Evolutionary conservation across 2,797 vertebrate species (phyloP).

Genomic region (Galago senegalensis): DNA sequence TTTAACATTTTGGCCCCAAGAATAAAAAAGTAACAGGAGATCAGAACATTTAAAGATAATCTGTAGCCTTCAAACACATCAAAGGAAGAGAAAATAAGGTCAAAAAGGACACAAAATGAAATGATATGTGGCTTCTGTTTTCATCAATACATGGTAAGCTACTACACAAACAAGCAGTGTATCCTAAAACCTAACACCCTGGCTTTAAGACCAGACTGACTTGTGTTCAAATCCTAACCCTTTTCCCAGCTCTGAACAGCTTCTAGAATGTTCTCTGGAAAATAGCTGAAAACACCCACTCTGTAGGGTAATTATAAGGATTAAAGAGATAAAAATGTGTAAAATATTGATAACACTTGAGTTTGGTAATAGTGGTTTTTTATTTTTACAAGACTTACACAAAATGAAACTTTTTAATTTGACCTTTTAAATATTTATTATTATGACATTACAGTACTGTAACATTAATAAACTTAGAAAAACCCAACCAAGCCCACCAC

Average conservation of each 20-base stretch:
- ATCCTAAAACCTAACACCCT: not conserved
- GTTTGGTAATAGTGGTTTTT: not conserved
- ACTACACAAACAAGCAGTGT: not conserved
- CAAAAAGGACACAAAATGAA: slow-evolving; percentile 13
- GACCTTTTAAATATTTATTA: slow-evolving; percentile 36
- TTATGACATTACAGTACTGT: not conserved
- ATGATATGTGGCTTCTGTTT: not conserved
- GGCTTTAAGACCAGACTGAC: not conserved
- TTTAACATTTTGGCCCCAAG: slow-evolving; percentile 50
- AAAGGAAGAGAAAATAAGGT: slow-evolving; percentile 14
- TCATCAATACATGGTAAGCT: not conserved
- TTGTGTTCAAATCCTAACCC: not conserved
- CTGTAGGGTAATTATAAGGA: not conserved
- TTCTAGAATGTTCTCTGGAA: slow-evolving; percentile 28
- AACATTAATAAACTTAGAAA: slow-evolving; percentile 9
- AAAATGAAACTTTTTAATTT: slow-evolving; percentile 46
- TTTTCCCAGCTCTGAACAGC: not conserved
- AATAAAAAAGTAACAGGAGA: slow-evolving; percentile 63
- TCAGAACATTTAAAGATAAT: slow-evolving; percentile 52
- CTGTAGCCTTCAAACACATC: slow-evolving; percentile 24
- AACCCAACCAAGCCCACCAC: not conserved
- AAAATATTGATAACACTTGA: slow-evolving; percentile 26
- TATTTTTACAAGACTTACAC: slow-evolving; percentile 7
- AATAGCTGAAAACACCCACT: not conserved
- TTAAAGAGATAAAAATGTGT: not conserved